Base-by-base conservation (phyloP, 1,140 invertebrate species). In the Caenorhabditis remanei region DNA sequence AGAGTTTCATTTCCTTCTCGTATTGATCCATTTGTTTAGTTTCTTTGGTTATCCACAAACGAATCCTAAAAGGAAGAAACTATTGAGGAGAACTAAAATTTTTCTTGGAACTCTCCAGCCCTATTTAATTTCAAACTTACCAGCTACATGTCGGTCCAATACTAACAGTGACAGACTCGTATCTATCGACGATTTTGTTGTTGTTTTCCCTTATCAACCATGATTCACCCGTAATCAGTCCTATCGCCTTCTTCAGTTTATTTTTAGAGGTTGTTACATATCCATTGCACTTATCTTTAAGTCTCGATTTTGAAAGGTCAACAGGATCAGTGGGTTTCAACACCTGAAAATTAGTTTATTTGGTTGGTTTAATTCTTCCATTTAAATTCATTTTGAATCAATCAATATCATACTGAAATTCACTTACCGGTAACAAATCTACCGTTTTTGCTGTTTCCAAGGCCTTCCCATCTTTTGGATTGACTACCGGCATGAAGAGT, bases 351-450 rank as follows among this genome's bases (percentile, higher is more conserved):
- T 50, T 50, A 50, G 8, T 50, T 50, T 2, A 50, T 50, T 11
- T 50, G 50, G 50, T 50, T 50, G 8, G 1, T 50, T 50, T 1
- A 50, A 11, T 50, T 50, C 14, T 50, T 50, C 0, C 14, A 50
- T 2, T 50, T 50, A 1, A 50, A 9, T 1, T 50, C 4, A 50
- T 16, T 11, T 11, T 16, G 50, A 50, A 50, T 11, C 14, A 11
- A 11, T 50, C 50, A 4, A 50, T 11, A 4, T 9, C 50, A 50
- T 16, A 50, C 14, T 50, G 16, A 43, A 67, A 67, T 16, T 43
- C 13, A 50, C 71, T 21, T 50, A 79, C 71, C 71, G 71, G 40
- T 40, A 79, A 50, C 46, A 79, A 79, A 24, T 79, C 71, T 8
- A 79, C 71, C 4, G 43, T n/a, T 79, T 79, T 79, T 8, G 5